Conservation (phyloP, 2,888 invertebrate species). For the Allophyes oxyacanthae region DNA sequence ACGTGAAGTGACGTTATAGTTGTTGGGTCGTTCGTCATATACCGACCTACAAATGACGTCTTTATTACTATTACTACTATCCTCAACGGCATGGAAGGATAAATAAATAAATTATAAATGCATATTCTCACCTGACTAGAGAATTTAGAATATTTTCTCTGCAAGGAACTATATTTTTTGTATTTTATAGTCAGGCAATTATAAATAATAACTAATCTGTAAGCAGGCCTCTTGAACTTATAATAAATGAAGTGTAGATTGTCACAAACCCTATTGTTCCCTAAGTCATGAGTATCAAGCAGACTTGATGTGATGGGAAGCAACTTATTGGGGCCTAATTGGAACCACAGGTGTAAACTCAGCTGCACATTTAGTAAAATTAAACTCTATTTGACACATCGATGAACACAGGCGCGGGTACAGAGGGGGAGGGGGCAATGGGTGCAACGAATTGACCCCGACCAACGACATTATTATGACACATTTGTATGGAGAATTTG, state of each 20-base stretch:
- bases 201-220: slow-evolving; percentile 48
- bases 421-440: too few relatives aligned
- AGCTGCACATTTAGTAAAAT: too few relatives aligned
- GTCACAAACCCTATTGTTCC: slow-evolving; percentile 12
- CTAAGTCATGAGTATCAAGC: background rate
- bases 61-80: background rate
- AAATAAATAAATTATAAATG: slow-evolving; percentile 86
- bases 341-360: too few relatives aligned
- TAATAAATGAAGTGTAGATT: slow-evolving; percentile 39
- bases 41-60: slow-evolving; percentile 16
- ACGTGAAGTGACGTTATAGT: too few relatives aligned
- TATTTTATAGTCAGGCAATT: slow-evolving; percentile 55
- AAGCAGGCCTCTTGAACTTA: slow-evolving; percentile 49
- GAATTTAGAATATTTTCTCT: slow-evolving; percentile 74
- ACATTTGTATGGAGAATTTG: too few relatives aligned
- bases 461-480: too few relatives aligned
- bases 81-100: slow-evolving; percentile 25
- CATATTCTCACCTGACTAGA: slow-evolving; percentile 83
- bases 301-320: background rate
- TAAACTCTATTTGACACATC: too few relatives aligned
- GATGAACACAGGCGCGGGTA: too few relatives aligned
- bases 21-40: background rate
- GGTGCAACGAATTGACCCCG: too few relatives aligned
- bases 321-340: too few relatives aligned
- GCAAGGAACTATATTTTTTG: slow-evolving; percentile 53